Conservation (phyloP, 2,113 vertebrate species). For the Scophthalmus maximus region DNA sequence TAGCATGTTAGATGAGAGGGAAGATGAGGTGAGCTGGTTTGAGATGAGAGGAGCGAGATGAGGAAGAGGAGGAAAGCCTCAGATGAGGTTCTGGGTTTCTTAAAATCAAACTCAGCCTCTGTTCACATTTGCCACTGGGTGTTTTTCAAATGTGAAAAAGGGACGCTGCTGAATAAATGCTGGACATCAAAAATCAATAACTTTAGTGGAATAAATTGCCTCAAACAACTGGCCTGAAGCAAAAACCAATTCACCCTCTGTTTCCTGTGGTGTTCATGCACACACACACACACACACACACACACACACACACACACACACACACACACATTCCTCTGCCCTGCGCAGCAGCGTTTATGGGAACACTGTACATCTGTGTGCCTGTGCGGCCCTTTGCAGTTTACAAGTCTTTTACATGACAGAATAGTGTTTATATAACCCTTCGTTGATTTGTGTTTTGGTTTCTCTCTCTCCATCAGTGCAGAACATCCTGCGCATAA, state of each 20-base stretch:
- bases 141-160: slow-evolving; percentile 4
- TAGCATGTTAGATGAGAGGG: slow-evolving; percentile 36
- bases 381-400: slow-evolving; percentile 3
- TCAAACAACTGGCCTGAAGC: slow-evolving; percentile 35
- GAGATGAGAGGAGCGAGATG: slow-evolving; percentile 10
- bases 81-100: not conserved
- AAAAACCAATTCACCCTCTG: slow-evolving; percentile 14
- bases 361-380: slow-evolving; percentile 3
- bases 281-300: slow-evolving; percentile 22
- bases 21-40: slow-evolving; percentile 36
- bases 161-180: not conserved
- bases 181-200: slow-evolving; percentile 39
- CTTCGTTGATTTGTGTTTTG: slow-evolving; percentile 35
- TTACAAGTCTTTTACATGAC: slow-evolving; percentile 18
- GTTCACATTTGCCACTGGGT: not conserved
- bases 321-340: slow-evolving; percentile 20
- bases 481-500: slow-evolving; percentile 15
- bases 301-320: not conserved
- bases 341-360: slow-evolving; percentile 13
- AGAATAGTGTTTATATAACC: slow-evolving; percentile 57
- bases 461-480: slow-evolving; percentile 20
- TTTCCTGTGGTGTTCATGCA: slow-evolving; percentile 1
- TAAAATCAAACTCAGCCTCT: not conserved
- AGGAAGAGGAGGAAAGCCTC: not conserved
- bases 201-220: slow-evolving; percentile 40